Evolutionary conservation across 2,797 vertebrate species (phyloP), one percentile per base, ranked within the genome.

Genomic region (Enteromius thamalakanensis): DNA sequence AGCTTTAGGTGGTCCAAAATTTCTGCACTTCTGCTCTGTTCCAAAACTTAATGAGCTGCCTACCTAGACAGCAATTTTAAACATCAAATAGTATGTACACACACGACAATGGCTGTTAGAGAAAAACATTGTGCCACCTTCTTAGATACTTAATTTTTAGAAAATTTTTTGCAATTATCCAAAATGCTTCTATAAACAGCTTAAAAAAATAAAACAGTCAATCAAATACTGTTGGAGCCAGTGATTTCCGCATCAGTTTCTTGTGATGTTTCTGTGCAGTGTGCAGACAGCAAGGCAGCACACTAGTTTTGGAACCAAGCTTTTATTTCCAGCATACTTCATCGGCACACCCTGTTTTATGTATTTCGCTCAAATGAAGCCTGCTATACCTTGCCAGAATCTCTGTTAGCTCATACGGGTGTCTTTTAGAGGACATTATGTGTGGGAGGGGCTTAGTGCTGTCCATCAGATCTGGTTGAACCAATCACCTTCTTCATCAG

Each of bases 301-400:
- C 29, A 21, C 47, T 53, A 51, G 49, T 75, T 75, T 37, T 75
- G 17, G 71, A 74, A 53, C 29, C 21, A 10, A 53, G 29, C 47
- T 55, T 32, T n/a, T 75, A 75, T 53, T 75, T 40, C 51, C 49
- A 37, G 72, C 1, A 75, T 53, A 55, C 71, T 37, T 21, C 10
- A 15, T 55, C 11, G 3, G 6, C 51, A 58, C 72, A 74, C 70
- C 49, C 32, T 23, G 72, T 75, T 75, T 58, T 15, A 58, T 55
- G 19, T 14, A 14, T n/a, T 55, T 75, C 29, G 21, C 51, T 55
- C 11, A 55, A 75, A 75, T 58, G 4, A 55, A 55, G 72, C 7
- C 21, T 76, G 21, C 72, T 76, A 3, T 76, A 40, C 72, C 34
- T 55, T 58, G 32, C 72, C 72, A 76, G 37, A 58, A 76, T 40